Evolutionary conservation across 2,113 vertebrate genomes (phyloP).

Genomic region (Catharus fuscescens): DNA sequence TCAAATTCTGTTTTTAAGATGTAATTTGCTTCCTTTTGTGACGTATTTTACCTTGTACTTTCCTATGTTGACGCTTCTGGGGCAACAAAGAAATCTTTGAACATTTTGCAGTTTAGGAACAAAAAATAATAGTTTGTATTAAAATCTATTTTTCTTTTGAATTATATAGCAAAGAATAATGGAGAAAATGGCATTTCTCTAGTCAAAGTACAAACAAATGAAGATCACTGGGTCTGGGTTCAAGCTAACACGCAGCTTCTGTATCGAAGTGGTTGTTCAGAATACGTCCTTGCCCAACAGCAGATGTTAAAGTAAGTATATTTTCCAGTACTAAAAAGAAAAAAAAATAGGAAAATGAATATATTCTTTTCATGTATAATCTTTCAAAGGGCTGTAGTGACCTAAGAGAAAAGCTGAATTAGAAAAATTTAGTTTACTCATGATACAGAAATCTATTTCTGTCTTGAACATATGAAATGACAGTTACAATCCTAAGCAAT

Average conservation of each 20-base stretch:
- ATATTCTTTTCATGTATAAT: background rate
- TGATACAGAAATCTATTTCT: background rate
- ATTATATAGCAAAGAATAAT: constrained; percentile 69
- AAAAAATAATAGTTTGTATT: background rate
- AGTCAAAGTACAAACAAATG: constrained; percentile 70
- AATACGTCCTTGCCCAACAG: constrained; percentile 63
- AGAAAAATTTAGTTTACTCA: background rate
- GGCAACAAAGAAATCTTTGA: background rate
- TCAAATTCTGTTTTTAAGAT: background rate
- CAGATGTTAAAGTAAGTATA: constrained; percentile 73
- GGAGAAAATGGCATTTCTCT: constrained; percentile 71
- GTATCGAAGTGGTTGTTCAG: constrained; percentile 68
- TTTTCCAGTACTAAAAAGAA: background rate
- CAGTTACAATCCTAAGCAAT: background rate
- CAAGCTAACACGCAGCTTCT: constrained; percentile 70
- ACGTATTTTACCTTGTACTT: background rate
- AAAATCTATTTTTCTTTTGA: constrained; percentile 7
- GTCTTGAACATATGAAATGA: background rate
- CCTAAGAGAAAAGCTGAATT: background rate
- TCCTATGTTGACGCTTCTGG: background rate
- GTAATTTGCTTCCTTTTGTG: background rate
- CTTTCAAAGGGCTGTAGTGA: background rate
- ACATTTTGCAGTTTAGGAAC: background rate
- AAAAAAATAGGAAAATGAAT: background rate
- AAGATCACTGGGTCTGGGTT: constrained; percentile 75